Evolutionary conservation across 23 tunicate species (phyloP).

Genomic region (Ciona savignyi): DNA sequence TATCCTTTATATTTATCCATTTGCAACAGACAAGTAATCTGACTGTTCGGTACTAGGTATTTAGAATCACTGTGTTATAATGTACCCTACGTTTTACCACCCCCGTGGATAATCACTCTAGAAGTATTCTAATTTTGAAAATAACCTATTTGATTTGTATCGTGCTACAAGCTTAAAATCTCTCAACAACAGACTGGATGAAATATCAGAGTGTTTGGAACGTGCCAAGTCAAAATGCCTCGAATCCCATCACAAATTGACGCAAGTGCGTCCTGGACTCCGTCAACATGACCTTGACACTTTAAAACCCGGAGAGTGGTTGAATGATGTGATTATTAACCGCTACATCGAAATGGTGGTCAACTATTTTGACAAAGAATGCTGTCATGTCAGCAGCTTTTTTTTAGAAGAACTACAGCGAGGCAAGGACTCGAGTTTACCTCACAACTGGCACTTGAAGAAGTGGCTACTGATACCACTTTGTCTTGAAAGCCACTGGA

Average conservation of each 20-base stretch:
- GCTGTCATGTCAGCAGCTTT: slow-evolving; percentile 55
- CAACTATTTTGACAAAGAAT: slow-evolving; percentile 1
- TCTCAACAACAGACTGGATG: slow-evolving; percentile 50
- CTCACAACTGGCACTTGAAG: slow-evolving; percentile 38
- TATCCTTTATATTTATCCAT: too few relatives aligned
- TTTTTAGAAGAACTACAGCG: slow-evolving; percentile 44
- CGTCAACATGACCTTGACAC: slow-evolving; percentile 45
- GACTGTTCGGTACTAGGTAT: too few relatives aligned
- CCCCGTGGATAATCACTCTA: too few relatives aligned
- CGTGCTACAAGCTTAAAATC: too few relatives aligned
- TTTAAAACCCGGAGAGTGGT: slow-evolving; percentile 60
- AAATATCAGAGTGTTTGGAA: slow-evolving; percentile 16
- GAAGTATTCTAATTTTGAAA: too few relatives aligned
- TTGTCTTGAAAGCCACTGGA: slow-evolving; percentile 64
- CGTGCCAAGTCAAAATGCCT: slow-evolving; percentile 16
- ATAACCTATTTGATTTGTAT: too few relatives aligned
- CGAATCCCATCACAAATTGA: background rate
- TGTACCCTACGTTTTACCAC: too few relatives aligned
- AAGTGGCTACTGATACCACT: slow-evolving; percentile 40
- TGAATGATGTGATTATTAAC: slow-evolving; percentile 83
- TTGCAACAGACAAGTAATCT: too few relatives aligned
- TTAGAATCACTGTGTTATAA: too few relatives aligned
- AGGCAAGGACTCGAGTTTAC: slow-evolving; percentile 37
- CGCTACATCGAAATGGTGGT: slow-evolving; percentile 45
- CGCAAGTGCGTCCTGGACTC: slow-evolving; percentile 68